Conservation (phyloP, 23 tunicate genomes). For the Ascidia mentula region DNA sequence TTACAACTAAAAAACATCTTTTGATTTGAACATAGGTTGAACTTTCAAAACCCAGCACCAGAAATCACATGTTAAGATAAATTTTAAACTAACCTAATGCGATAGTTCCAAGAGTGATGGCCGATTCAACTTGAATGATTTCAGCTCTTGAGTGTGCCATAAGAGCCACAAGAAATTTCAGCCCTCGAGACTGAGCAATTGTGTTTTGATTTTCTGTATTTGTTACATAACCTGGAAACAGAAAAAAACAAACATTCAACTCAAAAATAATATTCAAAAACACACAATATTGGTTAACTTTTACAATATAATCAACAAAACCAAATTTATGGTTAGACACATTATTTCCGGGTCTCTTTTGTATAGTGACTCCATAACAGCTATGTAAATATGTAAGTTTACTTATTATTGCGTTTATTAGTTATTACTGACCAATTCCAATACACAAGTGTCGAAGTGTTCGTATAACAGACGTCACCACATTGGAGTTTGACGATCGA, state of each 20-base stretch:
- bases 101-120: constrained; percentile 70
- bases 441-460: constrained; percentile 61
- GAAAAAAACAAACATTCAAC: no score
- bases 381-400: no score
- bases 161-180: constrained; percentile 77
- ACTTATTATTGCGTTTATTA: no score
- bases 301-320: no score
- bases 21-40: no score
- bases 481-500: constrained; percentile 70
- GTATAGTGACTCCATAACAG: no score
- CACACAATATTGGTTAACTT: no score
- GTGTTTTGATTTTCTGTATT: constrained; percentile 62
- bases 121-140: constrained; percentile 77
- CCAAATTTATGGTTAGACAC: no score
- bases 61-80: not conserved
- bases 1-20: not conserved
- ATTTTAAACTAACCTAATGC: constrained; percentile 42
- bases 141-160: constrained; percentile 79
- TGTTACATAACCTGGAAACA: constrained; percentile 56
- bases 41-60: no score
- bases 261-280: no score
- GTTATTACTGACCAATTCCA: constrained; percentile 61
- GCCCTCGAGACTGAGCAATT: constrained; percentile 73
- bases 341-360: no score
- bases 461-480: constrained; percentile 55